Percentiles rank a stretch among this genome's conserved stretches.
Conservation (phyloP, 2,888 invertebrate genomes). For the Dioctria linearis region DNA sequence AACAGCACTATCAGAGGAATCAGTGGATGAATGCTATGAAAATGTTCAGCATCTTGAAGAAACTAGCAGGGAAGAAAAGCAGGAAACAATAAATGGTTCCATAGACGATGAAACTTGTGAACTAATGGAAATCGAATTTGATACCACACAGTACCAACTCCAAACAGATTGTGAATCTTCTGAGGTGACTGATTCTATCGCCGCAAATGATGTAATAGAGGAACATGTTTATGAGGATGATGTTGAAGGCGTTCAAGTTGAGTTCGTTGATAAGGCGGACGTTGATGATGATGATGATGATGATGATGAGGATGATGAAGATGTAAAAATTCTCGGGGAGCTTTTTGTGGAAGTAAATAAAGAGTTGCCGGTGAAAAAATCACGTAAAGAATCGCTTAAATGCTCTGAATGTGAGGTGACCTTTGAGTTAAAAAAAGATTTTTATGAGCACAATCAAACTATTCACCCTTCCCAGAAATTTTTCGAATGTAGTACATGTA, state of each 20-base stretch:
- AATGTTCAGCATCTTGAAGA: conserved; percentile 25
- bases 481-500: conserved; percentile 84
- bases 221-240: background rate
- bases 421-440: conserved; percentile 35
- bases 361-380: background rate
- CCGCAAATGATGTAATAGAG: background rate
- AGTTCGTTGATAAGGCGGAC: conserved; percentile 7
- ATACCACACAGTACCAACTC: conserved; percentile 33
- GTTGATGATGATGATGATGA: background rate
- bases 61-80: background rate
- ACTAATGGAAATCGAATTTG: conserved; percentile 53
- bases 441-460: conserved; percentile 69
- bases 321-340: background rate
- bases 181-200: background rate
- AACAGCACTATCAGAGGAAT: background rate
- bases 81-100: background rate
- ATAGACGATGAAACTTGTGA: conserved; percentile 5
- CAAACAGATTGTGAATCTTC: background rate
- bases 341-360: background rate
- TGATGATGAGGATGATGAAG: background rate
- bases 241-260: background rate
- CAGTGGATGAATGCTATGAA: background rate
- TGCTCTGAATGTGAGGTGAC: conserved; percentile 33
- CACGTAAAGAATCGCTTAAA: background rate
- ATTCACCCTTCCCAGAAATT: conserved; percentile 82